Evolutionary conservation across 2,888 invertebrate species (phyloP), one percentile per base, ranked within the genome.

Genomic region (Thera obeliscata): DNA sequence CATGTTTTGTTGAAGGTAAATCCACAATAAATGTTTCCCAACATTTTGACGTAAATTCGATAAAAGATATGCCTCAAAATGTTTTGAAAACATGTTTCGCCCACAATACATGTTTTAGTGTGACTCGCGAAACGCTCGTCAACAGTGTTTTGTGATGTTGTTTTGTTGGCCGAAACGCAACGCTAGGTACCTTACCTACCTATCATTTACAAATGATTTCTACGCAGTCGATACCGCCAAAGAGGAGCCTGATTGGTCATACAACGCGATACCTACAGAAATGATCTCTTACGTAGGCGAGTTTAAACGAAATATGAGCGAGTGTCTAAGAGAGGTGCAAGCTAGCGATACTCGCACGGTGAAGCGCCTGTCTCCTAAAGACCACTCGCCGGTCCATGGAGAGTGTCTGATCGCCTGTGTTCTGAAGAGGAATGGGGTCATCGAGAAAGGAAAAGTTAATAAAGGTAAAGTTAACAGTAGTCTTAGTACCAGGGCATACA

Each of bases 241-340:
- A 11, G 81, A 84, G 43, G 78, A 81, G 1, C 90, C 90, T 0
- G 88, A 90, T 67, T 90, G 90, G 99, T 87, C 94, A 94, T 96
- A 92, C 76, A 85, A 77, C 60, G 61, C 82, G 0, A 84, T 91
- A 9, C 91, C 90, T 0, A 75, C 80, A 56, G 90, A 87, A 69
- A 81, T 90, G 2, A 77, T 78, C 2, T 62, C 69, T 0, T 85
- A 92, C 73, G 92, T 88, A 0, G 74, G 78, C 0, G 82, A 87
- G 50, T 93, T 93, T 73, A 93, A 91, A 70, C 80, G 73, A 38
- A 93, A 93, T 70, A 91, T 93, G 92, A 80, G 85, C 0, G 90
- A 92, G 69, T 93, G 93, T 66, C 79, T 93, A 1, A 90, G 87
- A 56, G 92, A 91, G 72, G 91, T 92, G 0, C 90, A 91, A 61